Conservation (phyloP, 2,113 vertebrate genomes). For the Perccottus glenii region DNA sequence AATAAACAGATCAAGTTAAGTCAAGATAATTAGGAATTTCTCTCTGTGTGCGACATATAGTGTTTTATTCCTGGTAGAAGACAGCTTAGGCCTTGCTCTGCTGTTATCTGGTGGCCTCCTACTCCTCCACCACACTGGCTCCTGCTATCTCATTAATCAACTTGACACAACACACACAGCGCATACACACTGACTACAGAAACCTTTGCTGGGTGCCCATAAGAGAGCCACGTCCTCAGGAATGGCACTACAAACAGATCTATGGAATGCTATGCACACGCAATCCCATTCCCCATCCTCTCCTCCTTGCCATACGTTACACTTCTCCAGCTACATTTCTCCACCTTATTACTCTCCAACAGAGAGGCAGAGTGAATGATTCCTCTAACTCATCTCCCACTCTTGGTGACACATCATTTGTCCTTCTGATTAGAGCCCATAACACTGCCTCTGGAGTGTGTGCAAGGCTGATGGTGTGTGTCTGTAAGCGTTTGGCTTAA, state of each 20-base stretch:
- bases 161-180: constrained; percentile 52
- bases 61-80: constrained; percentile 52
- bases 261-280: constrained; percentile 9
- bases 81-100: constrained; percentile 59
- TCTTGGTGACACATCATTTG: constrained; percentile 70
- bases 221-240: not conserved
- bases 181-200: constrained; percentile 28
- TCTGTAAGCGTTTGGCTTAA: constrained; percentile 34
- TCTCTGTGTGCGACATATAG: constrained; percentile 27
- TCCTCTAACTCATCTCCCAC: constrained; percentile 54
- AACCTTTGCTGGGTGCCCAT: constrained; percentile 9
- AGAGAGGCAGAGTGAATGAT: constrained; percentile 51
- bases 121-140: constrained; percentile 62
- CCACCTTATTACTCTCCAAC: constrained; percentile 50
- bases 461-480: constrained; percentile 33
- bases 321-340: constrained; percentile 52
- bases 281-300: constrained; percentile 25
- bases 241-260: not conserved
- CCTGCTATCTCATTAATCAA: constrained; percentile 74
- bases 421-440: constrained; percentile 59
- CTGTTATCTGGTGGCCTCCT: constrained; percentile 71
- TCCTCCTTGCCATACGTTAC: constrained; percentile 36
- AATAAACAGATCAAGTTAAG: constrained; percentile 41
- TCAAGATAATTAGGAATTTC: constrained; percentile 36
- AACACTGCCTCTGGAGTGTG: constrained; percentile 42